Evolutionary conservation across 2,888 invertebrate species (phyloP), one percentile per base, ranked within the genome.

Genomic region (Temnothorax ravouxi): DNA sequence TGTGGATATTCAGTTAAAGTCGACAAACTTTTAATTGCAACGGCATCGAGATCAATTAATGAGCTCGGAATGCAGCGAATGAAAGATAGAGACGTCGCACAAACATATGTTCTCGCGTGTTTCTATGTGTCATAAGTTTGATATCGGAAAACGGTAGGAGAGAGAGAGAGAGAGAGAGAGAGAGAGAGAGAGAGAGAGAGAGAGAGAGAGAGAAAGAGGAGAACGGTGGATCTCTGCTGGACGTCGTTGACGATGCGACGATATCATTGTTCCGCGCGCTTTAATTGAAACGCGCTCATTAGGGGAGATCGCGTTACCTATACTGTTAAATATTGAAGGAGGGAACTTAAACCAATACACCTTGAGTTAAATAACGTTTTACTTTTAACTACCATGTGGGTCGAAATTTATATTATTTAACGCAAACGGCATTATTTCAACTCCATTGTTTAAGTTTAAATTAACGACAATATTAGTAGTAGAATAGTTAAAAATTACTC

Each of bases 21-120:
- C 34, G 34, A 34, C 34, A 34, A 34, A 34, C 34, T 34, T 18
- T 34, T 34, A 29, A n/a, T 62, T 62, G 25, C 34, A 8, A 3
- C 18, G 9, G 11, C 38, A n/a, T 62, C 13, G 62, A 62, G n/a
- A 62, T 62, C 38, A 62, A 62, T 62, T 62, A 62, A 34, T 11
- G 4, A n/a, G 13, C 13, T 38, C 38, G 8, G 18, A 38, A 62
- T n/a, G 6, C 8, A 62, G 8, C 4, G n/a, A 18, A 18, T n/a
- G 5, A 29, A 67, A 18, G 25, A 34, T n/a, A 34, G 15, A 34
- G 15, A 15, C 18, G 8, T 61, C 50, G 3, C 5, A 21, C 66
- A 8, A 38, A 66, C 21, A 13, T 15, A 13, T 15, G 21, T 21
- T 21, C 4, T 34, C n/a, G 13, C n/a, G 13, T 8, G 3, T 25